A percentile compares a stretch with the other conserved stretches of the same genome.
Evolutionary conservation across 2,113 vertebrate genomes (phyloP).

Genomic region (Pseudorectes ferrugineus): DNA sequence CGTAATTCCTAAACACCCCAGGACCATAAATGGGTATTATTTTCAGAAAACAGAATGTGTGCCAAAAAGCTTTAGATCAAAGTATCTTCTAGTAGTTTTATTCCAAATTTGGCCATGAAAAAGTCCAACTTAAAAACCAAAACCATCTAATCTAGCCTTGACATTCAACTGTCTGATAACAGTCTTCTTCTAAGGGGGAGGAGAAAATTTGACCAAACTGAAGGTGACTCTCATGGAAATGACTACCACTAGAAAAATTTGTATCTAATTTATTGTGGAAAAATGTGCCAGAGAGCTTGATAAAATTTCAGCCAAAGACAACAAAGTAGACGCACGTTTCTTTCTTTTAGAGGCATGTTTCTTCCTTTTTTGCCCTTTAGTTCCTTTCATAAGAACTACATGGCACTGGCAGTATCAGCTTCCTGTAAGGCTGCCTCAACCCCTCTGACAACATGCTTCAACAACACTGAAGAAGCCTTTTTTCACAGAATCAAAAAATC

Average conservation of each 20-base stretch:
- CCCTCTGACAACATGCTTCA: background rate
- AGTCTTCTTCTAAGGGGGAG: background rate
- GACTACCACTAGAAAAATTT: background rate
- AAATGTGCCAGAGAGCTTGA: background rate
- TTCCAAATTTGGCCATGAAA: background rate
- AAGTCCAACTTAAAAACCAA: background rate
- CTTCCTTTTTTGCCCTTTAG: background rate
- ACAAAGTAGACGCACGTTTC: background rate
- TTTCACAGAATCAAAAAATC: background rate
- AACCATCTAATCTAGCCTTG: background rate
- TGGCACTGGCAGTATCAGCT: background rate
- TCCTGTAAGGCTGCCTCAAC: background rate
- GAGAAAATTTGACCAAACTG: background rate
- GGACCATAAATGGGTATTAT: background rate
- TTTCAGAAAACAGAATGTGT: background rate
- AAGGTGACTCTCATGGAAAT: background rate
- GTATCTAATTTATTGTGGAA: background rate
- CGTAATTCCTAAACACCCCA: background rate
- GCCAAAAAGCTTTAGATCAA: background rate
- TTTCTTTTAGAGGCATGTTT: background rate
- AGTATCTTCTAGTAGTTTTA: background rate
- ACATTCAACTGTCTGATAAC: background rate
- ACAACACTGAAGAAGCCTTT: background rate
- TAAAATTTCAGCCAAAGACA: background rate
- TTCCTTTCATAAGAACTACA: background rate